These are phyloP conservation scores for Paraplagusia blochii DNA, from an alignment of 2,113 vertebrate genomes.

Conservation along the genomic window DNA sequence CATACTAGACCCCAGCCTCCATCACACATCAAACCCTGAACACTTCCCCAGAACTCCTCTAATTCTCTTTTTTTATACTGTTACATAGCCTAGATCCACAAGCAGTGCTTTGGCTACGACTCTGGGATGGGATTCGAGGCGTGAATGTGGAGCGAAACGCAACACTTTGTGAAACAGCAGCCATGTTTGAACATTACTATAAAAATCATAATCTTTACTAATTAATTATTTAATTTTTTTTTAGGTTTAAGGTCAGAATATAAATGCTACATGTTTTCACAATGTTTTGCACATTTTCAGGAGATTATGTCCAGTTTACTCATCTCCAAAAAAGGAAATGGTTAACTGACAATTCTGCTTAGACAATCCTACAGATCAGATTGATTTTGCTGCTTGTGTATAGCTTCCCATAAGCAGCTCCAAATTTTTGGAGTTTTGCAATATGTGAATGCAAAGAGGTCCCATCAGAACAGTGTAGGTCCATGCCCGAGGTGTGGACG, in stretches of 20 bases:
- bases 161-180: slow-evolving; percentile 15
- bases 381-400: background rate
- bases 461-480: slow-evolving; percentile 12
- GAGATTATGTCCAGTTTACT: no score
- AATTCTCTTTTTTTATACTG: slow-evolving; percentile 59
- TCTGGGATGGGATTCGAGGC: slow-evolving; percentile 42
- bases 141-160: slow-evolving; percentile 5
- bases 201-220: no score
- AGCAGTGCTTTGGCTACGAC: slow-evolving; percentile 61
- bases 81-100: slow-evolving; percentile 68
- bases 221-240: no score
- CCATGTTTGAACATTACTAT: background rate
- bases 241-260: no score
- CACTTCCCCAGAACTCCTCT: slow-evolving; percentile 21
- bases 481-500: slow-evolving; percentile 29
- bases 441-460: slow-evolving; percentile 14
- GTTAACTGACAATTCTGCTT: no score
- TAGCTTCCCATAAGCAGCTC: slow-evolving; percentile 5
- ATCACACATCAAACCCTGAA: slow-evolving; percentile 72
- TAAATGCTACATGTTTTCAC: no score
- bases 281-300: no score
- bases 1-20: slow-evolving; percentile 76
- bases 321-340: no score
- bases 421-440: slow-evolving; percentile 23
- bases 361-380: background rate